These are phyloP conservation scores for Trichosurus vulpecula DNA, from an alignment of 2,797 vertebrate species.

Conservation along the genomic window DNA sequence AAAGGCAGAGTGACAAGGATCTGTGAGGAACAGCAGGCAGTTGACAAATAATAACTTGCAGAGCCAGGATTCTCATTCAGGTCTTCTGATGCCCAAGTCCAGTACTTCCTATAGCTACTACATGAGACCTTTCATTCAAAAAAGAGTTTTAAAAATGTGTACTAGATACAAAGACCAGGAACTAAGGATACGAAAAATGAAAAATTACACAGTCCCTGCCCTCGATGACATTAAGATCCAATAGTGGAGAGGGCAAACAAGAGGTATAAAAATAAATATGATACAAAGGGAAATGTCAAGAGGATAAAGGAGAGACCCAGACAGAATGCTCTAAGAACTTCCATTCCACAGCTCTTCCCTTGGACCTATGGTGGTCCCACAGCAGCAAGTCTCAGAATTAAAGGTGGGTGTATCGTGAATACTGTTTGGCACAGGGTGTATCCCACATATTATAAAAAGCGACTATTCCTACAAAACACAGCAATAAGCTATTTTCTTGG, in stretches of 20 bases:
- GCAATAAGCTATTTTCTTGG: background rate
- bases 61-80: background rate
- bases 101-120: background rate
- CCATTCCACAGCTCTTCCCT: background rate
- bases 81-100: background rate
- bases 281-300: background rate
- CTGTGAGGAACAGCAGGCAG: background rate
- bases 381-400: background rate
- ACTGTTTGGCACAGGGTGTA: background rate
- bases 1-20: background rate
- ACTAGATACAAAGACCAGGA: background rate
- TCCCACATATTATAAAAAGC: background rate
- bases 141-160: background rate
- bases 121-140: background rate
- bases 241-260: background rate
- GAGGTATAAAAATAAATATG: background rate
- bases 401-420: background rate
- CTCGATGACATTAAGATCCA: background rate
- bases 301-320: background rate
- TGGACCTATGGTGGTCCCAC: background rate
- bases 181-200: background rate
- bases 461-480: background rate
- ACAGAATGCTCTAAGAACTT: background rate
- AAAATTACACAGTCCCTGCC: background rate
- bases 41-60: background rate